Percentiles rank a stretch among this genome's conserved stretches.
Conservation (phyloP, 1,140 invertebrate genomes). For the Homarus americanus region DNA sequence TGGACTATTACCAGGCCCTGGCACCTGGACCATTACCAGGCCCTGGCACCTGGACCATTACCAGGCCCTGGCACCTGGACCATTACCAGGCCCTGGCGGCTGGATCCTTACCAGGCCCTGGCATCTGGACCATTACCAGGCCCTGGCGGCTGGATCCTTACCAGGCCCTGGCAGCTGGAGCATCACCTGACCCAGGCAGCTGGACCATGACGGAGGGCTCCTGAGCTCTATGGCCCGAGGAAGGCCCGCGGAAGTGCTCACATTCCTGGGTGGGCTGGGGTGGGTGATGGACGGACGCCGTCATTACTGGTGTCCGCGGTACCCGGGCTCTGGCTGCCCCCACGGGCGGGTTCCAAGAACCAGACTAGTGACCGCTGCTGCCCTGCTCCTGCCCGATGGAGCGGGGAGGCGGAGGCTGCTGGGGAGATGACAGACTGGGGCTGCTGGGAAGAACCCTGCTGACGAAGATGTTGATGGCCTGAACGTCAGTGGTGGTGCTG, state of each 20-base stretch:
- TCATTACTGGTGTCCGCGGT: conserved; percentile 27
- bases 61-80: not conserved
- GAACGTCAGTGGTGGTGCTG: too few species aligned
- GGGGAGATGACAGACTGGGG: too few species aligned
- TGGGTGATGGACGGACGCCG: conserved; percentile 23
- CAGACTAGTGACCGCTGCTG: conserved; percentile 18
- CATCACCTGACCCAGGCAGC: not conserved
- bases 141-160: not conserved
- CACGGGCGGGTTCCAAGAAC: not conserved
- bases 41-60: not conserved
- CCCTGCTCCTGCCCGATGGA: not conserved
- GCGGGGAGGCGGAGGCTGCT: too few species aligned
- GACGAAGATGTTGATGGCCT: too few species aligned
- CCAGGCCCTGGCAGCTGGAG: not conserved
- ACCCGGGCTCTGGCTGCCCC: not conserved
- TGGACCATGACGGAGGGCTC: too few species aligned
- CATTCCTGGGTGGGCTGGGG: conserved; percentile 35
- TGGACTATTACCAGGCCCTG: not conserved
- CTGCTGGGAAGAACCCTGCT: too few species aligned
- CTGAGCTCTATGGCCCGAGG: not conserved
- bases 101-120: not conserved
- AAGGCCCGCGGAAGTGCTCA: conserved; percentile 27
- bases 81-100: not conserved
- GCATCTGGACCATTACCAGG: not conserved
- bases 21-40: not conserved